A percentile compares a stretch with the other conserved stretches of the same genome.
These are phyloP conservation scores for Himantopus leucocephalus DNA, from an alignment of 2,113 vertebrate genomes.

Conservation along the genomic window DNA sequence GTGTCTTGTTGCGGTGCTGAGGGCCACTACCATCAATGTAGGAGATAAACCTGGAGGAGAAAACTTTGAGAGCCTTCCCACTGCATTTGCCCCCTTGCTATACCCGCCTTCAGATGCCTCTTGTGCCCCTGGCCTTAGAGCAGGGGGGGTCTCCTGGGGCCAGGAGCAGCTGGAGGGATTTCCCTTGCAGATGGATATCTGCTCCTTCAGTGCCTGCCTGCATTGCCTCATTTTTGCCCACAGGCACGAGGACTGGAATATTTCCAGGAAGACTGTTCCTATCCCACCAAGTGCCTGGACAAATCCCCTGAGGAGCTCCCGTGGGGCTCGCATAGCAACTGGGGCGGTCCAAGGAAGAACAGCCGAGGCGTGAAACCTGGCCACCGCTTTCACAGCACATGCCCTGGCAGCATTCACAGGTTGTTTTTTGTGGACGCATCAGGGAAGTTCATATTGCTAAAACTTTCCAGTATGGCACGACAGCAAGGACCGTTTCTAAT, in stretches of 20 bases:
- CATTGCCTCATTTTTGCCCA: neutral
- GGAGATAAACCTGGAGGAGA: neutral
- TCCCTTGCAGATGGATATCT: neutral
- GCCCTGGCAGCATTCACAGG: neutral
- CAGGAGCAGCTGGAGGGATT: neutral
- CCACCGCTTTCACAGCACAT: neutral
- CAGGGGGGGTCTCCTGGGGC: neutral
- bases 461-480: neutral
- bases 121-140: neutral
- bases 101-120: neutral
- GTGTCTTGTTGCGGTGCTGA: neutral
- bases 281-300: neutral
- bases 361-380: neutral
- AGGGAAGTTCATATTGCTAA: neutral
- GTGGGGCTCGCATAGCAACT: neutral
- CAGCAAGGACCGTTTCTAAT: fast-evolving
- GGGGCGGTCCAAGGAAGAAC: neutral
- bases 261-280: neutral
- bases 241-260: neutral
- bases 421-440: neutral
- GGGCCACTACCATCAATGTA: neutral
- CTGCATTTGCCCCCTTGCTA: neutral
- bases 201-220: neutral
- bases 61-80: neutral
- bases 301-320: neutral